Evolutionary conservation across 1,140 invertebrate species (phyloP), one percentile per base, ranked within the genome.

Genomic region (Cardiocondyla obscurior): DNA sequence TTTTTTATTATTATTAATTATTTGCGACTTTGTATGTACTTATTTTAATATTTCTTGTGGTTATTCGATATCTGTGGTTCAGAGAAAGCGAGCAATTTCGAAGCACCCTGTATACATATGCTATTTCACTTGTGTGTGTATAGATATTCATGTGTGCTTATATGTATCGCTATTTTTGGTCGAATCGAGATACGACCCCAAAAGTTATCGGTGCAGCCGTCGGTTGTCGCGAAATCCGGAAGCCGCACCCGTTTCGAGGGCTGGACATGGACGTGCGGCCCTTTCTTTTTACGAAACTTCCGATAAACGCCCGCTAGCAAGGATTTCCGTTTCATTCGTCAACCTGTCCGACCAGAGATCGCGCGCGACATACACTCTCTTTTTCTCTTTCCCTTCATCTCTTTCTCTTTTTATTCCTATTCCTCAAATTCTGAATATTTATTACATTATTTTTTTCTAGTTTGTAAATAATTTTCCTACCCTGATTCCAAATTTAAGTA

Each of bases 301-400:
- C 73, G 86, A 87, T 87, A 87, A 87, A 87, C 69, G 73, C 83
- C 67, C 44, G 67, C 69, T 64, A 69, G 58, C 86, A 83, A 84
- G 76, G 69, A 84, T 87, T 73, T 81, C 73, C 67, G 60, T 83
- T 87, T 87, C 86, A 84, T 87, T 77, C 82, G 86, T 87, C 86
- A 86, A 44, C 65, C 85, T 46, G 42, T 10, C 81, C 53, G 33
- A 87, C 25, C 46, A 46, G 33, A 67, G 44, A 46, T 58, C 69
- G 44, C 58, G 58, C 39, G 49, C 46, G 85, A 87, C 39, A 22
- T 30, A 22, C 44, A 19, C 57, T 28, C 65, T 57, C 33, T 62
- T 33, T 62, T 16, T 62, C 5, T 62, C n/a, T 36, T 5, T 42
- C 33, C 39, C 33, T n/a, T 30, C 19, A 12, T 28, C 25, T 55